Percentiles rank a stretch among this genome's conserved stretches.
Conservation (phyloP, 37 sponge, comb jelly and placozoan species). For the Amphimedon queenslandica region DNA sequence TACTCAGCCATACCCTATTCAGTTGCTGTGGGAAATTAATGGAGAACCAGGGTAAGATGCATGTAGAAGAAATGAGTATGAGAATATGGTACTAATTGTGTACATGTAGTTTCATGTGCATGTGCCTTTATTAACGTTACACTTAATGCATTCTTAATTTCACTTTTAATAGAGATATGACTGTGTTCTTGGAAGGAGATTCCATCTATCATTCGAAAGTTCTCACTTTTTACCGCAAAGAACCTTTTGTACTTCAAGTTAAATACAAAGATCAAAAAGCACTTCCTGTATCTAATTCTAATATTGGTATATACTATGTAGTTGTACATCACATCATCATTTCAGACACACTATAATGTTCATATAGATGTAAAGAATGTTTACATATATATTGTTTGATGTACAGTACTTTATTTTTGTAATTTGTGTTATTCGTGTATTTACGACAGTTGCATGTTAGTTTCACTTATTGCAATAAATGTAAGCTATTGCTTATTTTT, state of each 20-base stretch:
- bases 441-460: no score
- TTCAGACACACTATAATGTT: no score
- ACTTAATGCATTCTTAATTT: neutral
- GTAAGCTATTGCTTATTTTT: neutral
- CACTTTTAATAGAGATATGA: slow-evolving; percentile 82
- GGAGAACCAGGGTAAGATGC: slow-evolving; percentile 84
- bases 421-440: no score
- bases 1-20: slow-evolving; percentile 73
- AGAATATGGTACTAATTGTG: neutral
- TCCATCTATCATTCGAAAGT: slow-evolving; percentile 77
- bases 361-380: no score
- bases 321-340: neutral
- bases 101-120: neutral
- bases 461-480: no score
- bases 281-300: neutral
- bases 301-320: slow-evolving; percentile 8
- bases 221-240: slow-evolving; percentile 84
- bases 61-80: slow-evolving; percentile 10
- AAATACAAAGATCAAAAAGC: slow-evolving; percentile 34
- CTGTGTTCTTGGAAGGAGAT: slow-evolving; percentile 70
- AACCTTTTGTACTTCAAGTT: slow-evolving; percentile 65
- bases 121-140: neutral
- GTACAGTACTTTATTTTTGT: no score
- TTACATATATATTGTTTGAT: no score
- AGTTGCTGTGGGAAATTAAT: slow-evolving; percentile 72